phyloP scores from a whole-genome alignment of 2,888 invertebrate species.

The Macaria notata region DNA sequence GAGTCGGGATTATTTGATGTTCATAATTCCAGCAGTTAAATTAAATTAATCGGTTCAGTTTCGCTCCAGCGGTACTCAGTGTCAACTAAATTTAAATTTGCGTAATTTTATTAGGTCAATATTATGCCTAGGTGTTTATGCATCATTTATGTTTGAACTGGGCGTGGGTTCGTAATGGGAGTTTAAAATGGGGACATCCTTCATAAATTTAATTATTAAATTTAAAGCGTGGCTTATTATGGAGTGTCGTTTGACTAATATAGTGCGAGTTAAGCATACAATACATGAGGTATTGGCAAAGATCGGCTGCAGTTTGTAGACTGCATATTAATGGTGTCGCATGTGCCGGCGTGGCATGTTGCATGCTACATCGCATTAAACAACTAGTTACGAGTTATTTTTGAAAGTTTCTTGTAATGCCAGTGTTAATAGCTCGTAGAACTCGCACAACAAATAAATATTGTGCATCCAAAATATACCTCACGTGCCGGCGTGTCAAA shows the following conservation, averaged over 20 bases:
- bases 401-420: conserved; percentile 14
- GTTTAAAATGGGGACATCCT: conserved; percentile 29
- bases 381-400: conserved; percentile 12
- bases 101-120: conserved; percentile 20
- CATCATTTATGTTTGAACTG: conserved; percentile 3
- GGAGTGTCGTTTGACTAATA: conserved; percentile 26
- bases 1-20: conserved; percentile 43
- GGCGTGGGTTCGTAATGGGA: conserved; percentile 9
- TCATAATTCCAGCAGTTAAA: conserved; percentile 48
- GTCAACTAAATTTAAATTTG: conserved; percentile 31
- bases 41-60: conserved; percentile 56
- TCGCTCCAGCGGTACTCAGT: conserved; percentile 40
- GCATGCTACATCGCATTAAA: conserved; percentile 19
- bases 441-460: conserved; percentile 2
- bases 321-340: conserved; percentile 36
- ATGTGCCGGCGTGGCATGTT: conserved; percentile 14
- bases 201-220: conserved; percentile 39
- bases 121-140: conserved; percentile 4
- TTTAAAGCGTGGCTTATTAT: conserved; percentile 33
- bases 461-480: no score
- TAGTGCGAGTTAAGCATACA: conserved; percentile 28
- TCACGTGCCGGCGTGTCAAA: no score
- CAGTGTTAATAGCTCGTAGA: conserved; percentile 6
- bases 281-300: conserved; percentile 52
- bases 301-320: conserved; percentile 38